A percentile compares a stretch with the other conserved stretches of the same genome.
Conservation (phyloP, 2,113 vertebrate species). For the Malurus elegans region DNA sequence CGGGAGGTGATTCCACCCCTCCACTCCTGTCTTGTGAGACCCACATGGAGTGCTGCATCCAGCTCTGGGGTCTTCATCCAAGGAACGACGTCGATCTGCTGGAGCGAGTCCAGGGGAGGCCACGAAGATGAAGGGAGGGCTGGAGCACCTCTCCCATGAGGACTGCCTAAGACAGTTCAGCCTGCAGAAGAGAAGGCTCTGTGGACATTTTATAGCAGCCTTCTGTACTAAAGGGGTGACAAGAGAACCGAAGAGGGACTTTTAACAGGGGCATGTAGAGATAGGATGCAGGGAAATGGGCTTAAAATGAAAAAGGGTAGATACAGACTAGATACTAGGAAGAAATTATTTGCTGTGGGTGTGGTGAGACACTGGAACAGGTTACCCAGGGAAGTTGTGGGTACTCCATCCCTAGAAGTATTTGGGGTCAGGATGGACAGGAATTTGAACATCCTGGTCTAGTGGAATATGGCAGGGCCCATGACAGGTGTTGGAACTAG, state of each 20-base stretch:
- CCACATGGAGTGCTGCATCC: background rate
- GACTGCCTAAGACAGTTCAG: background rate
- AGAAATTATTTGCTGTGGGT: background rate
- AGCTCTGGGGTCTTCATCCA: background rate
- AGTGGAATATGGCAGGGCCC: rapidly evolving
- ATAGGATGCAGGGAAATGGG: background rate
- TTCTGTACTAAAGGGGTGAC: background rate
- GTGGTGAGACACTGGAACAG: background rate
- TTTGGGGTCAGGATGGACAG: too few species aligned
- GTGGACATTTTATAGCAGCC: background rate
- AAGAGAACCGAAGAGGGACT: background rate
- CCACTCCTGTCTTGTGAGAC: background rate
- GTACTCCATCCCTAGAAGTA: background rate
- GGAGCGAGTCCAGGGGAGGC: background rate
- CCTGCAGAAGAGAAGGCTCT: background rate
- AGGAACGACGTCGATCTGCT: rapidly evolving
- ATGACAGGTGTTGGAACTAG: background rate
- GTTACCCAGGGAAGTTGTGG: too few species aligned
- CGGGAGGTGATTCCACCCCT: background rate
- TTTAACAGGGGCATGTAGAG: background rate
- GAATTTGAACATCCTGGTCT: background rate
- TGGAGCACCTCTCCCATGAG: background rate
- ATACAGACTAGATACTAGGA: background rate
- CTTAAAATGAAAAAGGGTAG: background rate
- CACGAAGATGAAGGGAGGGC: background rate